A percentile compares a stretch with the other conserved stretches of the same genome.
phyloP scores from a whole-genome alignment of 1,140 invertebrate species.

The Brachionus manjavacas region DNA sequence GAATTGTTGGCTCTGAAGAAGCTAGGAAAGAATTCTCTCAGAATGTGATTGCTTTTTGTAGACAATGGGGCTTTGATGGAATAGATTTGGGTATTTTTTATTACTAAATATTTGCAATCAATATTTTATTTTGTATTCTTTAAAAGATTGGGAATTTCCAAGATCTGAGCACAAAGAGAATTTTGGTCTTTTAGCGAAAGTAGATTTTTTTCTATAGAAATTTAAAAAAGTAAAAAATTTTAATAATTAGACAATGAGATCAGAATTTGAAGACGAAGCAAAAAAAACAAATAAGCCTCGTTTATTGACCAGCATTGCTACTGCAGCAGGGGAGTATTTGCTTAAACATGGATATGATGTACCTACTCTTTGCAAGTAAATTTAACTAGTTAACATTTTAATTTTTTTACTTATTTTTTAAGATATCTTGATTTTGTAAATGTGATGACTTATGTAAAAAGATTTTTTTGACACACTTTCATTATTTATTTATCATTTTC shows the following conservation, averaged over 20 bases:
- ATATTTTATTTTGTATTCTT: neutral
- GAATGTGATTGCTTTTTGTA: constrained; percentile 37
- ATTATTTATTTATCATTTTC: neutral
- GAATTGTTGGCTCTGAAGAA: constrained; percentile 4
- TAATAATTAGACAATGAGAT: constrained; percentile 64
- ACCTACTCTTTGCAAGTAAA: constrained; percentile 61
- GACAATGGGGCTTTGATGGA: constrained; percentile 42
- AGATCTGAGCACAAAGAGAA: neutral
- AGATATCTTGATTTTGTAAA: constrained; percentile 42
- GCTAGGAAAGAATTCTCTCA: neutral
- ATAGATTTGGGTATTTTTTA: constrained; percentile 41
- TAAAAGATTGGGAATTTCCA: constrained; percentile 41
- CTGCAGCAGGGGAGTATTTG: constrained; percentile 60
- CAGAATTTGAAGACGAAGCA: constrained; percentile 65
- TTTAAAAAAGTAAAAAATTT: neutral
- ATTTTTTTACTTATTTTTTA: neutral
- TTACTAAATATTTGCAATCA: neutral
- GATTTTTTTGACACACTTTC: neutral
- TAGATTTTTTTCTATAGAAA: neutral
- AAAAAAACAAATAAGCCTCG: constrained; percentile 47
- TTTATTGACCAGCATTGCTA: constrained; percentile 61
- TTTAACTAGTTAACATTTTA: neutral
- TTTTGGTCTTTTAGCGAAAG: constrained; percentile 41
- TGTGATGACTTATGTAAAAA: constrained; percentile 41
- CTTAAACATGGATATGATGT: constrained; percentile 60